Evolutionary conservation across 2,888 invertebrate species (phyloP).

Genomic region (Osedax frankpressi): DNA sequence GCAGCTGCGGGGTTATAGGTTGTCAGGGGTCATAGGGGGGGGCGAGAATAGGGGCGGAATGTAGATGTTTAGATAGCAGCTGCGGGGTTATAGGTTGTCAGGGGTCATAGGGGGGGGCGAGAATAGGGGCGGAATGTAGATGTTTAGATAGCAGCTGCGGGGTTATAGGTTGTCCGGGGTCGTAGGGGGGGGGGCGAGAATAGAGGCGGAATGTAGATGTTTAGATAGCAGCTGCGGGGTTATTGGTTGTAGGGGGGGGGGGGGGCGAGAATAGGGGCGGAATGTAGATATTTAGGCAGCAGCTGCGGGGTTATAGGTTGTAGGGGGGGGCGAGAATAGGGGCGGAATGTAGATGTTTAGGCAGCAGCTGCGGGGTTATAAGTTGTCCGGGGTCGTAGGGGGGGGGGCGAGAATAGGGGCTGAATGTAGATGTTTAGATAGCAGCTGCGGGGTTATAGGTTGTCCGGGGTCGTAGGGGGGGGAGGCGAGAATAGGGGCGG

Average conservation of each 20-base stretch:
- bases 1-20: conserved; percentile 64
- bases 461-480: conserved; percentile 65
- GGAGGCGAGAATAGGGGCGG: conserved; percentile 45
- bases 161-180: no score
- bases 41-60: not conserved
- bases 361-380: no score
- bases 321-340: not conserved
- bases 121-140: conserved; percentile 60
- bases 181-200: no score
- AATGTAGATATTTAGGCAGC: no score
- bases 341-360: no score
- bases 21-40: no score
- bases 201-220: conserved; percentile 53
- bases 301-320: no score
- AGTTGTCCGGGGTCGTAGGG: no score
- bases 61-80: no score
- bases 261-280: not conserved
- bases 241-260: conserved; percentile 53
- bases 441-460: conserved; percentile 66
- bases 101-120: conserved; percentile 55
- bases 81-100: no score
- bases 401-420: no score
- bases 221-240: conserved; percentile 66
- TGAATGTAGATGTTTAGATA: conserved; percentile 37
- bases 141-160: no score